Conservation (phyloP, 1,140 invertebrate genomes). For the Euwallacea fornicatus region DNA sequence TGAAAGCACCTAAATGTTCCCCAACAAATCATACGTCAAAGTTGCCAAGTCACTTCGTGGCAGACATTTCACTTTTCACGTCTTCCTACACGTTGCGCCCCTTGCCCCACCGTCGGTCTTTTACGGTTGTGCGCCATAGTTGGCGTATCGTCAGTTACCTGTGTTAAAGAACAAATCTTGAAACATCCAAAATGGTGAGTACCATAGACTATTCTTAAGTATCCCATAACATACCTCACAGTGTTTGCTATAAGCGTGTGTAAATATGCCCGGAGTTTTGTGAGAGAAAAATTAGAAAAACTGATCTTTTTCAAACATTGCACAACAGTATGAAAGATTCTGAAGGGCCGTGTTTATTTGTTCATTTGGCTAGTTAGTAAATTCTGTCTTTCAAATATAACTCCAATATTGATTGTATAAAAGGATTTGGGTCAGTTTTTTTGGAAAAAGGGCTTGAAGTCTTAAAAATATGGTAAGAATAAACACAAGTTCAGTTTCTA, state of each 20-base stretch:
- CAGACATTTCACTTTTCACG: constrained; percentile 9
- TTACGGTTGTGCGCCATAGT: constrained; percentile 78
- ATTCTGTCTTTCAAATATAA: too few species aligned
- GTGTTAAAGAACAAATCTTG: constrained; percentile 69
- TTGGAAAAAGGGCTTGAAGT: too few species aligned
- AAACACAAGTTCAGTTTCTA: constrained; percentile 4
- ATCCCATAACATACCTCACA: constrained; percentile 45
- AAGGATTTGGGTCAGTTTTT: too few species aligned
- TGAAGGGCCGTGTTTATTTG: too few species aligned
- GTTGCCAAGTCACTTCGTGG: constrained; percentile 28
- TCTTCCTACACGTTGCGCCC: background rate
- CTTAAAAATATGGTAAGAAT: constrained; percentile 28
- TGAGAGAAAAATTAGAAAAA: constrained; percentile 19
- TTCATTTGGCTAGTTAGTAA: too few species aligned
- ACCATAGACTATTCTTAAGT: constrained; percentile 50
- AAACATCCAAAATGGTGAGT: constrained; percentile 88
- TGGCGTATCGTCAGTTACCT: constrained; percentile 75
- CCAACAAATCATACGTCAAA: too few species aligned
- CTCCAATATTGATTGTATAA: too few species aligned
- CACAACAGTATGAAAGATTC: constrained; percentile 51
- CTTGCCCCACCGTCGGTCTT: constrained; percentile 36
- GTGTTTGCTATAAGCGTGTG: constrained; percentile 26
- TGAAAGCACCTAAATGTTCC: too few species aligned
- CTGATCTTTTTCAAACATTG: constrained; percentile 43
- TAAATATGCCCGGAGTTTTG: constrained; percentile 49